Evolutionary conservation across 2,888 invertebrate genomes (phyloP), one percentile per base, ranked within the genome.

Genomic region (Amiota minor): DNA sequence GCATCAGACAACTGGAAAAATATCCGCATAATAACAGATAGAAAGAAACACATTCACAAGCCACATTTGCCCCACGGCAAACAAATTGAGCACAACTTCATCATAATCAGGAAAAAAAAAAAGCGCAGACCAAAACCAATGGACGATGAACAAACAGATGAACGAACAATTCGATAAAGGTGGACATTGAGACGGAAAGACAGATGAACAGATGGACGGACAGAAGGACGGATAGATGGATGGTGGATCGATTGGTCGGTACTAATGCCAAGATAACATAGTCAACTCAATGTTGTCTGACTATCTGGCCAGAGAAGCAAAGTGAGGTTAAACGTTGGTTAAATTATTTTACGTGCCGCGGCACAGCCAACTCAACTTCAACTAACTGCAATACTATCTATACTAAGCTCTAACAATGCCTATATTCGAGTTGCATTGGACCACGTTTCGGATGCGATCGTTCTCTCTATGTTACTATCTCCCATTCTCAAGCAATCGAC

Each of bases 321-420:
- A 82, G 81, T 81, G 81, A 84, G 88, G 87, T 88, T 88, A 88
- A 88, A 84, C 78, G 88, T 78, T 83, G 88, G 87, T 87, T 88
- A 88, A 88, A 85, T 88, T 87, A 88, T 88, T 87, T 83, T 86
- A 88, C 87, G 87, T 88, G 88, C 87, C 76, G 75, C 56, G 35
- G 65, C 69, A 70, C 47, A 18, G 49, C 53, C 23, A 68, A 46
- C 68, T 68, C 55, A 12, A 14, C 14, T 56, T n/a, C n/a, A 35
- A 35, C 35, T 35, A 35, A 23, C 23, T 23, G 3, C 23, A 23
- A 23, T 23, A 23, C n/a, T 23, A 23, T 3, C 3, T 3, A 23
- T 23, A n/a, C n/a, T n/a, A n/a, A 35, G 35, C 35, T 35, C 6
- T 35, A 35, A 35, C 35, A 2, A 35, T 35, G 35, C 35, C 35